Conservation (phyloP, 2,888 invertebrate genomes). For the Cephus pygmeus region DNA sequence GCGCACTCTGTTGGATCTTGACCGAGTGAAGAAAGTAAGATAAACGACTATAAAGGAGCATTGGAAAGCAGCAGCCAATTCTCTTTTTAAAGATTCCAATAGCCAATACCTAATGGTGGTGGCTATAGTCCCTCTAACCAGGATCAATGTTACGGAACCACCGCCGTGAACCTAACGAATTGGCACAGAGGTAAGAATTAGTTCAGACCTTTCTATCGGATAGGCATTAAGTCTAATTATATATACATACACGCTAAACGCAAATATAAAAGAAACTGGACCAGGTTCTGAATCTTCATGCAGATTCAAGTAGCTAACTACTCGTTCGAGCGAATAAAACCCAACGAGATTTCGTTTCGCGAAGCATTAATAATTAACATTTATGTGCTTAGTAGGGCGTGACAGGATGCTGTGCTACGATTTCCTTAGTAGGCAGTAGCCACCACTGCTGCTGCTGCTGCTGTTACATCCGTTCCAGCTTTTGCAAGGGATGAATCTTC, state of each 20-base stretch:
- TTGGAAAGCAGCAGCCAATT: background rate
- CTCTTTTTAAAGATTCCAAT: background rate
- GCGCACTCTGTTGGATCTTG: background rate
- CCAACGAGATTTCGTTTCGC: conserved; percentile 41
- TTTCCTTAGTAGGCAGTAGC: background rate
- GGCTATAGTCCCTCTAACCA: background rate
- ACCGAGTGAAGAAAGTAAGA: background rate
- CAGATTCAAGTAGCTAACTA: background rate
- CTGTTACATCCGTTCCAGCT: background rate
- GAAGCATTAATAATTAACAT: background rate
- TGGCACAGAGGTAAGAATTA: background rate
- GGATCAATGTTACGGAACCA: background rate
- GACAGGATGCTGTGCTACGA: background rate
- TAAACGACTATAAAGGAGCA: background rate
- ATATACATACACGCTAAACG: background rate
- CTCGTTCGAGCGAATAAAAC: conserved; percentile 22
- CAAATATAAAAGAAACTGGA: background rate
- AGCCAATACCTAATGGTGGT: background rate
- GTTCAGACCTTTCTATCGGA: background rate
- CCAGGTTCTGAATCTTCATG: background rate
- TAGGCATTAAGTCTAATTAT: background rate
- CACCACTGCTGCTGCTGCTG: background rate
- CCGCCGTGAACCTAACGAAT: background rate
- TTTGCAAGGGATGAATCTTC: background rate
- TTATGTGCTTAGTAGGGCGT: conserved; percentile 4